Evolutionary conservation across 2,888 invertebrate species (phyloP).

Genomic region (Ptychoptera contaminata): DNA sequence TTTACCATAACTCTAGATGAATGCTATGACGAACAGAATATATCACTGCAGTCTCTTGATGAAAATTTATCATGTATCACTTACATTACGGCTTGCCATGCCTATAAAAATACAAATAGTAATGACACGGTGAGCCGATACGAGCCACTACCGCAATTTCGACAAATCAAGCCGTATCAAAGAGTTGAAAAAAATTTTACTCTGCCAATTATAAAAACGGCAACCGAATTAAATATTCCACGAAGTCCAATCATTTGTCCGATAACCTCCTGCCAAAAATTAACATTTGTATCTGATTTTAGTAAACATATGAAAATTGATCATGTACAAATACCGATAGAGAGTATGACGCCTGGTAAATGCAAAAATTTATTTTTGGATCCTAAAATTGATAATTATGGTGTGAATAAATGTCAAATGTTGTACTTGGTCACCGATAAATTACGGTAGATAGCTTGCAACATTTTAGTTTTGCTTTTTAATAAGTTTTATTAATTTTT

Average conservation of each 20-base stretch:
- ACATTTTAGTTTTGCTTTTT: not conserved
- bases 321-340: conserved; percentile 19
- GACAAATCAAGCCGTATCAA: too few species aligned
- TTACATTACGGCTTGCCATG: too few species aligned
- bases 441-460: conserved; percentile 10
- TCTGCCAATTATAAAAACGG: not conserved
- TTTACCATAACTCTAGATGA: too few species aligned
- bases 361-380: conserved; percentile 22
- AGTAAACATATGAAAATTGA: conserved; percentile 20
- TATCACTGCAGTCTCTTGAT: too few species aligned
- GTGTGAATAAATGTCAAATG: conserved; percentile 18
- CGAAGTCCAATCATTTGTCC: conserved; percentile 21
- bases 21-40: too few species aligned
- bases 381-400: conserved; percentile 12
- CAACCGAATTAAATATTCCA: conserved; percentile 13
- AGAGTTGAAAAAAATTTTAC: too few species aligned
- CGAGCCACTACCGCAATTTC: too few species aligned
- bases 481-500: not conserved
- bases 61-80: too few species aligned
- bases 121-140: too few species aligned
- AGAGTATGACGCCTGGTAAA: conserved; percentile 17
- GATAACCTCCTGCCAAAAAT: conserved; percentile 15
- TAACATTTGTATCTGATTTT: conserved; percentile 21
- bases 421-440: conserved; percentile 20
- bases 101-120: too few species aligned